phyloP scores from a whole-genome alignment of 2,113 vertebrate species.

The Lasiurus cinereus region DNA sequence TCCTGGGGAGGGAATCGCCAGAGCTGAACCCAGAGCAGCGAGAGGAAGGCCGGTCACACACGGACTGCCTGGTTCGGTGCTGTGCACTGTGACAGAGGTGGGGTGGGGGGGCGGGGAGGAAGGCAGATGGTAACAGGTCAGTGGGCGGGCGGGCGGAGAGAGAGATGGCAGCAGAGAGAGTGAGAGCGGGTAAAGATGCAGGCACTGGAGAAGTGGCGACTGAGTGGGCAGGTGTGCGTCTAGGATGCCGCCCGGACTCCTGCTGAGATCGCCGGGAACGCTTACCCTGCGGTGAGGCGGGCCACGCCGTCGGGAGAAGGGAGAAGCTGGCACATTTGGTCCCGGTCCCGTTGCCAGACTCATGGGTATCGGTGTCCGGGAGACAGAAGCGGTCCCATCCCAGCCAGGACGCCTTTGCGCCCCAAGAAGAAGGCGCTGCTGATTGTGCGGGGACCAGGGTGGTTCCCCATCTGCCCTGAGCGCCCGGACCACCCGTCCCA shows the following conservation, averaged over 20 bases:
- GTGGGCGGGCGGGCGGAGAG: neutral
- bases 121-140: neutral
- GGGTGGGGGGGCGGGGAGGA: neutral
- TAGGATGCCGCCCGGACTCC: neutral
- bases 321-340: neutral
- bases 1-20: neutral
- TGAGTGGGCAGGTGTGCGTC: no score
- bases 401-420: no score
- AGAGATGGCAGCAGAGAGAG: neutral
- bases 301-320: neutral
- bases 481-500: no score
- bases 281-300: neutral
- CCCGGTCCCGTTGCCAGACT: neutral
- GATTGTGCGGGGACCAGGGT: no score
- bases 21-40: neutral
- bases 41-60: neutral
- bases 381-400: neutral
- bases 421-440: no score
- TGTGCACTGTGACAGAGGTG: neutral
- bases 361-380: neutral
- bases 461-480: no score
- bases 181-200: neutral
- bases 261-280: neutral
- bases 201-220: neutral
- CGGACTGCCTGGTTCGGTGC: neutral